Percentiles rank a stretch among this genome's conserved stretches.
Conservation (phyloP, 2,888 invertebrate species). For the Oegoconia quadripuncta region DNA sequence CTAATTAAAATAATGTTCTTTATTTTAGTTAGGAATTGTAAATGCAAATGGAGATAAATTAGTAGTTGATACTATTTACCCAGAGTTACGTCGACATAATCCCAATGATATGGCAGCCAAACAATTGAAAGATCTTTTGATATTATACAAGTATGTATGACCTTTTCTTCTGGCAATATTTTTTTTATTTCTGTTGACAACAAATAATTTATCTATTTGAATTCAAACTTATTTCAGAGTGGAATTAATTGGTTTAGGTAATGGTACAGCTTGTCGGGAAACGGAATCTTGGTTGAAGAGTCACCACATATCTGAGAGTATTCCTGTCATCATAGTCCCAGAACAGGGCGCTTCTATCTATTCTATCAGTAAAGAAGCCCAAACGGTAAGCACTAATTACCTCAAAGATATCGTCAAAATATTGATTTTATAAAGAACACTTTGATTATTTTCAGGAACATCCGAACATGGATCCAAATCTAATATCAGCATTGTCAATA, state of each 20-base stretch:
- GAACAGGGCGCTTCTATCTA: constrained; percentile 96
- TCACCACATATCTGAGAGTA: constrained; percentile 64
- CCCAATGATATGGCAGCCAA: constrained; percentile 58
- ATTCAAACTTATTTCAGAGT: constrained; percentile 80
- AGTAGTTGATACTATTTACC: constrained; percentile 84
- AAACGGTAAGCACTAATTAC: constrained; percentile 67
- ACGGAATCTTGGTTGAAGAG: constrained; percentile 87
- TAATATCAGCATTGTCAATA: constrained; percentile 87
- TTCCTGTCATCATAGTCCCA: constrained; percentile 89
- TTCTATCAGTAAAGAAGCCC: constrained; percentile 91
- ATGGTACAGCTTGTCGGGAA: constrained; percentile 94
- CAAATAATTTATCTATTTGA: constrained; percentile 1
- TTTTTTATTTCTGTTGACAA: not conserved
- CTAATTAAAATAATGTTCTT: not conserved
- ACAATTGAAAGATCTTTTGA: constrained; percentile 75
- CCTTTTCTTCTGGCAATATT: not conserved
- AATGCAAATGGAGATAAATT: constrained; percentile 85
- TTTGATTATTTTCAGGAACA: constrained; percentile 84
- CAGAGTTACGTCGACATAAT: constrained; percentile 65
- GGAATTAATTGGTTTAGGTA: constrained; percentile 91
- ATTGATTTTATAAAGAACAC: not conserved
- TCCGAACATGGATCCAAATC: constrained; percentile 88
- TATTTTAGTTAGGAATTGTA: constrained; percentile 82
- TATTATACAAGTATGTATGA: constrained; percentile 71
- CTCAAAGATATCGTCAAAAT: not conserved